Evolutionary conservation across 2,888 invertebrate genomes (phyloP).

Genomic region (Euspilapteryx auroguttella): DNA sequence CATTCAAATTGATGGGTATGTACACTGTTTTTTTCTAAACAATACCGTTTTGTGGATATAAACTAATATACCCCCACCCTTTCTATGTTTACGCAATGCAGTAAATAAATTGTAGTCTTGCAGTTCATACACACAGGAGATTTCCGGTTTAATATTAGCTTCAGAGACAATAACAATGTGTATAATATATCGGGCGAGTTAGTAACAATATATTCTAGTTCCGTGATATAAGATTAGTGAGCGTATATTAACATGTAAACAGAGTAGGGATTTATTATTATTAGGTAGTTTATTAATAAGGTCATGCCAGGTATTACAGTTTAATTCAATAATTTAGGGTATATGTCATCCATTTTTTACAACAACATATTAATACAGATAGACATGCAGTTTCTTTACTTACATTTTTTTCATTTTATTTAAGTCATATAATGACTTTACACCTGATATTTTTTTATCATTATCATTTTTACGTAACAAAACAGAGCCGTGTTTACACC

Average conservation of each 20-base stretch:
- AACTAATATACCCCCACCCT: no score
- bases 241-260: slow-evolving; percentile 6
- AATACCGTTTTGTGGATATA: no score
- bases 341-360: background rate
- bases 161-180: slow-evolving; percentile 7
- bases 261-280: background rate
- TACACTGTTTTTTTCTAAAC: no score
- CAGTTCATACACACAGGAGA: no score
- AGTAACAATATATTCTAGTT: slow-evolving; percentile 8
- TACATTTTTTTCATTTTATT: background rate
- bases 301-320: slow-evolving; percentile 2
- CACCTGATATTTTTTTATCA: slow-evolving; percentile 2
- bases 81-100: no score
- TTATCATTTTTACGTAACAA: slow-evolving; percentile 5
- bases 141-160: slow-evolving; percentile 6
- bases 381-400: background rate
- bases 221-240: slow-evolving; percentile 6
- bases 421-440: background rate
- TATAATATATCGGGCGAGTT: slow-evolving; percentile 2
- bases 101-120: no score
- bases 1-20: slow-evolving; percentile 4
- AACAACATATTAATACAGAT: background rate
- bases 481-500: slow-evolving; percentile 8
- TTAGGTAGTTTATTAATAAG: background rate
- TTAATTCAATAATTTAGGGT: background rate